Evolutionary conservation across 2,888 invertebrate genomes (phyloP).

Genomic region (Megastigmus dorsalis): DNA sequence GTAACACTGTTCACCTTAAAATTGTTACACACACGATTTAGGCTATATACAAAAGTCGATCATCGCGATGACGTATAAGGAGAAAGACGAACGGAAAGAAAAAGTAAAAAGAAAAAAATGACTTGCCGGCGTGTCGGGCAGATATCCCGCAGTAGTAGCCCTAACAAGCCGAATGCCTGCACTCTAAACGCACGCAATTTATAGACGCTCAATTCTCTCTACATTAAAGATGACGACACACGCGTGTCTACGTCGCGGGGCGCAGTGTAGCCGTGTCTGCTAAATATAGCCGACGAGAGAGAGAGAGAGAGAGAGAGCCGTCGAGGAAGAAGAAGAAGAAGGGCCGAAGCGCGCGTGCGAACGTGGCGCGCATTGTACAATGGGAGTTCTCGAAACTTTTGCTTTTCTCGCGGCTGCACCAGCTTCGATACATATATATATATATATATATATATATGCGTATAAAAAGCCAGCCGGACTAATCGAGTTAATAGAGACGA

Average conservation of each 20-base stretch:
- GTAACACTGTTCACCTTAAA: no score
- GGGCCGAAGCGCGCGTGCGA: conserved; percentile 40
- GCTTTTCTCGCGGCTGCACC: not conserved
- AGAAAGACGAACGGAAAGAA: no score
- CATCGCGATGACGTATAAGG: no score
- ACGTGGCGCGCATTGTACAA: conserved; percentile 47
- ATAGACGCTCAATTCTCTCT: conserved; percentile 42
- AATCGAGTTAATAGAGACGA: conserved; percentile 35
- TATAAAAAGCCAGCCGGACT: conserved; percentile 18
- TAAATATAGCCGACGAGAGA: conserved; percentile 49
- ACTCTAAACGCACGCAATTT: conserved; percentile 16
- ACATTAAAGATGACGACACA: conserved; percentile 61
- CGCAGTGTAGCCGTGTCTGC: conserved; percentile 20
- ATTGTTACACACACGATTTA: no score
- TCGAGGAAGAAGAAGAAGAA: conserved; percentile 30
- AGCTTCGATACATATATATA: no score
- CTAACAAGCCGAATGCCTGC: no score
- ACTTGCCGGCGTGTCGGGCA: no score
- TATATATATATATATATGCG: no score
- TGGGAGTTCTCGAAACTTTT: conserved; percentile 41
- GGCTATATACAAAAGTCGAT: no score
- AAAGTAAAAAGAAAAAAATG: no score
- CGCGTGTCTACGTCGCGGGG: conserved; percentile 58
- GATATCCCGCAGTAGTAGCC: no score
- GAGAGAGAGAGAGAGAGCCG: not conserved